phyloP scores from a whole-genome alignment of 2,797 vertebrate genomes.

The Peromyscus eremicus region DNA sequence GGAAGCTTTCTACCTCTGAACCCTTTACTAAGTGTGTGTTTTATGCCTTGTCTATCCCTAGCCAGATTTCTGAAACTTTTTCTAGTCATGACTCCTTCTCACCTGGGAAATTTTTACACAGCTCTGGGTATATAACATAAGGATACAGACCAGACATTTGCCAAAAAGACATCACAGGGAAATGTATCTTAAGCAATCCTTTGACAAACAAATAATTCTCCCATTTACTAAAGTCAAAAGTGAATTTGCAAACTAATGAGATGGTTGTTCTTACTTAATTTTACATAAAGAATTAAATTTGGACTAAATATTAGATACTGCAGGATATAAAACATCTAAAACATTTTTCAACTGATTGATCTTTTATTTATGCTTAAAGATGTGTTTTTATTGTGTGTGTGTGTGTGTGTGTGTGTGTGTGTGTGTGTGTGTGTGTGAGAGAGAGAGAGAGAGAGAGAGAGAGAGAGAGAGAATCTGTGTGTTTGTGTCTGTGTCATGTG shows the following conservation, averaged over 20 bases:
- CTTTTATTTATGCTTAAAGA: neutral
- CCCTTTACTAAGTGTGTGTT: neutral
- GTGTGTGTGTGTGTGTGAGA: neutral
- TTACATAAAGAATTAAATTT: neutral
- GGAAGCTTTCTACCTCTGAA: slow-evolving; percentile 51
- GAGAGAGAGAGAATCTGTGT: neutral
- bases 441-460: neutral
- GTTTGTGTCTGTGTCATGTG: neutral
- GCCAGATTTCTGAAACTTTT: neutral
- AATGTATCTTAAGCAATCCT: neutral
- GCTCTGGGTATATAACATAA: neutral
- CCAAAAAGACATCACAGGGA: neutral
- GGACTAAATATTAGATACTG: neutral
- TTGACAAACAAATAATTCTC: neutral
- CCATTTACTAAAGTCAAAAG: neutral
- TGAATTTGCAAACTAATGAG: neutral
- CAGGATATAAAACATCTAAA: neutral
- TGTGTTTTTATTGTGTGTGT: neutral
- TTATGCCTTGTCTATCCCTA: neutral
- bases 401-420: neutral
- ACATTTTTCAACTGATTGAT: neutral
- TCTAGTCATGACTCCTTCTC: neutral
- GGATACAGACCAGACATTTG: neutral
- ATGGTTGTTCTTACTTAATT: neutral
- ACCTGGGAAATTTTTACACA: neutral